These are phyloP conservation scores for Nomada ruficornis DNA, from an alignment of 2,888 invertebrate species.

Conservation along the genomic window DNA sequence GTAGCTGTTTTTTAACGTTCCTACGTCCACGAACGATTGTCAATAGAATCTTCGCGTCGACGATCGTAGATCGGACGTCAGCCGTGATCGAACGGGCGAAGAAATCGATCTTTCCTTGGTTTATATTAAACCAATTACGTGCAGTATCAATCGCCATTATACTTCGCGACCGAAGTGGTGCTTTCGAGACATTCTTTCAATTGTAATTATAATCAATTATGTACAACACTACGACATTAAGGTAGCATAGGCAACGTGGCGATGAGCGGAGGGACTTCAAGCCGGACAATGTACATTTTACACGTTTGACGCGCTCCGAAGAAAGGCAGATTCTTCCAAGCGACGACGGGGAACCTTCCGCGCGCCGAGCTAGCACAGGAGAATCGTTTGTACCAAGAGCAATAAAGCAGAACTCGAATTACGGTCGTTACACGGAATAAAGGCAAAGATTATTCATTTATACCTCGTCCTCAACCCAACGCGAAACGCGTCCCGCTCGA, in stretches of 20 bases:
- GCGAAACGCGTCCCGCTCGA: no score
- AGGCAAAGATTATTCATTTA: constrained; percentile 4
- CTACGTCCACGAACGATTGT: constrained; percentile 19
- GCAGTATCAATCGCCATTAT: constrained; percentile 8
- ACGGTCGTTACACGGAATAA: constrained; percentile 1
- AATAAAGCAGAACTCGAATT: constrained; percentile 42
- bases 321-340: no score
- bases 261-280: not conserved
- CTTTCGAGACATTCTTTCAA: constrained; percentile 22
- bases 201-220: constrained; percentile 19
- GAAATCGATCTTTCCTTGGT: constrained; percentile 63
- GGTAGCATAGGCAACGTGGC: not conserved
- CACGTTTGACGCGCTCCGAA: no score
- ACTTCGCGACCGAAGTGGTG: constrained; percentile 40
- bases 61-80: not conserved
- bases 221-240: not conserved
- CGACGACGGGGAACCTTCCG: constrained; percentile 1
- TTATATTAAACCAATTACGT: constrained; percentile 77
- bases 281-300: no score
- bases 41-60: not conserved
- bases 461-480: constrained; percentile 23
- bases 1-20: no score
- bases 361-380: not conserved
- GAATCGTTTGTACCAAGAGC: constrained; percentile 39
- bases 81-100: constrained; percentile 4